These are phyloP conservation scores for Bombus superbus DNA, from an alignment of 1,140 invertebrate species.

Conservation along the genomic window DNA sequence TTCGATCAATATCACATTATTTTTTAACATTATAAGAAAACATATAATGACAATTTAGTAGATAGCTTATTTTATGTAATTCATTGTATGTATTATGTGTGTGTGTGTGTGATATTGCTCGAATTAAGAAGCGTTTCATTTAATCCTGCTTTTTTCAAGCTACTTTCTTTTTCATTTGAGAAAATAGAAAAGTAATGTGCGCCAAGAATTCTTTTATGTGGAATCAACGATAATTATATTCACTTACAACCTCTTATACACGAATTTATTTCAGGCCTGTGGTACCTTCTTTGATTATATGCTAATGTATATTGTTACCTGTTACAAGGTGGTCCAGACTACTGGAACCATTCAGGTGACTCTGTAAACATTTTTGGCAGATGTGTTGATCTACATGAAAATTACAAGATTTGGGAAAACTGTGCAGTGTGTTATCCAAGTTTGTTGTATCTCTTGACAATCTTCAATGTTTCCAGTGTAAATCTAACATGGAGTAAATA, in stretches of 20 bases:
- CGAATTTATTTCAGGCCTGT: conserved; percentile 18
- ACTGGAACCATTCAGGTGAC: neutral
- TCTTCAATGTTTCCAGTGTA: conserved; percentile 9
- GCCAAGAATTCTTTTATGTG: neutral
- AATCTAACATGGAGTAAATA: neutral
- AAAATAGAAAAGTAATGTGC: neutral
- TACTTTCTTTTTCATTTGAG: neutral
- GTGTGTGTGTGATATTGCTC: neutral
- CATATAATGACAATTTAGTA: neutral
- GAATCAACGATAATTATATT: conserved; percentile 3
- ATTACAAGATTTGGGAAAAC: neutral
- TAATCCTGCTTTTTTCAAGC: conserved; percentile 9
- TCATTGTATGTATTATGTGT: neutral
- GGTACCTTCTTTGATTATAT: neutral
- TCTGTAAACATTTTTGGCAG: neutral
- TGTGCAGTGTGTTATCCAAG: neutral
- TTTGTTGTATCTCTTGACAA: neutral
- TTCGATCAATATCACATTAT: conserved; percentile 11
- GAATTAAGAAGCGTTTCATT: neutral
- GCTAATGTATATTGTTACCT: neutral
- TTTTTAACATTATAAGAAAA: neutral
- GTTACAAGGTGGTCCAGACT: conserved; percentile 2
- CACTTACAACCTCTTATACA: conserved; percentile 4
- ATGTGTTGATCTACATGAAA: neutral
- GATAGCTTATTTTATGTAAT: neutral